These are phyloP conservation scores for Prietella phreatophila DNA, from an alignment of 2,113 vertebrate genomes.

Conservation along the genomic window DNA sequence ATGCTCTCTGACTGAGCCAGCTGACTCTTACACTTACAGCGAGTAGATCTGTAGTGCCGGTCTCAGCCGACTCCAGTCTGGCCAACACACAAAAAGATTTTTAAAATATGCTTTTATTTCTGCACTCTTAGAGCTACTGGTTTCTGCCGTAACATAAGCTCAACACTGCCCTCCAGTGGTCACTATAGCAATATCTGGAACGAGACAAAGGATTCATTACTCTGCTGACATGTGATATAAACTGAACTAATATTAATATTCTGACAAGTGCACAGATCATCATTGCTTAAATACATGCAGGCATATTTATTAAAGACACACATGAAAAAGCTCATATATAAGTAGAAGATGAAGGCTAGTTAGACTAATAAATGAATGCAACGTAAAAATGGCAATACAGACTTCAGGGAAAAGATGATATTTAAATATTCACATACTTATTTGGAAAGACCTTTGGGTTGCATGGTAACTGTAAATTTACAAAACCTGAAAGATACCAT, in stretches of 20 bases:
- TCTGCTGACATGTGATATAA: background rate
- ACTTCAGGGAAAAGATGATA: background rate
- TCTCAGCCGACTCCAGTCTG: background rate
- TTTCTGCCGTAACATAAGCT: constrained; percentile 51
- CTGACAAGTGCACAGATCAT: background rate
- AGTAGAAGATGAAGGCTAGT: background rate
- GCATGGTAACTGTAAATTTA: too few relatives aligned
- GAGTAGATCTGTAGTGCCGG: background rate
- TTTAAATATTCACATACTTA: background rate
- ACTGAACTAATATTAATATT: background rate
- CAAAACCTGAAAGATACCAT: background rate
- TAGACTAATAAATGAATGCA: background rate
- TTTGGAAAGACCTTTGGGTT: background rate
- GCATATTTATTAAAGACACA: background rate
- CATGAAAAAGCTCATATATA: background rate
- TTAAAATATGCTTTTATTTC: constrained; percentile 24
- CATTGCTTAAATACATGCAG: background rate
- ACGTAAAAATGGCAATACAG: background rate
- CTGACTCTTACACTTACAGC: constrained; percentile 9
- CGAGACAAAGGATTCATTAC: background rate
- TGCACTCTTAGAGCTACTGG: constrained; percentile 36
- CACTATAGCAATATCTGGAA: background rate
- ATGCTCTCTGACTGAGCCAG: constrained; percentile 31
- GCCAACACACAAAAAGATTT: background rate
- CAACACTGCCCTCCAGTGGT: constrained; percentile 72